Base-by-base conservation (phyloP, 2,113 vertebrate species). In the Diphyllodes magnificus region DNA sequence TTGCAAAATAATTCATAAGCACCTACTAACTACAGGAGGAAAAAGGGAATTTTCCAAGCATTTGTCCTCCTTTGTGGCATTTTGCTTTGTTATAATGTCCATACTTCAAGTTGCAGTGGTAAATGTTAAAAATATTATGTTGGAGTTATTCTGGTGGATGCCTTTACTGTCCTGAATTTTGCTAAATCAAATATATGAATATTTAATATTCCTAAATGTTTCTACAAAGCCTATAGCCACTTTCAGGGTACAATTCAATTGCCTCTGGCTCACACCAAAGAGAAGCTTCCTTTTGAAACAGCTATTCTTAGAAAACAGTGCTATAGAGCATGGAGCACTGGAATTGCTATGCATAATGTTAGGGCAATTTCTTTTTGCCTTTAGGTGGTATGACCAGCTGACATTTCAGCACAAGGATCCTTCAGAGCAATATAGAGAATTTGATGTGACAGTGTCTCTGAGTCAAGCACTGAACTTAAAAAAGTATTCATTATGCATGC, bases 391-490 rank as follows among this genome's bases (percentile, higher is more conserved):
- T 49, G 79, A 93, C 85, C 90, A 92, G 88, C 85, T 93, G 93
- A 95, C 94, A 96, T 97, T 97, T 97, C 94, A 95, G 71, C 88
- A 75, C 56, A 63, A 92, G 85, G 79, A 96, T 81, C 71, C 71
- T 96, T 96, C 94, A 94, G 68, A 96, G 85, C 92, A 88, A 37
- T 77, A 49, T 9, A 80, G 71, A 73, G 76, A 91, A 96, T 96
- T 13, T 64, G 79, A 94, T 96, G 93, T 97, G 95, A 96, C 96
- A 94, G 88, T 72, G 71, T 92, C 59, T 93, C 87, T 78, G 85
- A 92, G 71, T 83, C 76, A 73, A 86, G 60, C 56, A 47, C 65
- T 83, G 92, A 95, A 92, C 87, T 92, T 85, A 79, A 59, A 78
- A 63, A 83, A 94, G 22, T 50, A 40, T 83, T 92, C 7, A 16